Evolutionary conservation across 2,797 vertebrate genomes (phyloP).

Genomic region (Tiaroga cobitis): DNA sequence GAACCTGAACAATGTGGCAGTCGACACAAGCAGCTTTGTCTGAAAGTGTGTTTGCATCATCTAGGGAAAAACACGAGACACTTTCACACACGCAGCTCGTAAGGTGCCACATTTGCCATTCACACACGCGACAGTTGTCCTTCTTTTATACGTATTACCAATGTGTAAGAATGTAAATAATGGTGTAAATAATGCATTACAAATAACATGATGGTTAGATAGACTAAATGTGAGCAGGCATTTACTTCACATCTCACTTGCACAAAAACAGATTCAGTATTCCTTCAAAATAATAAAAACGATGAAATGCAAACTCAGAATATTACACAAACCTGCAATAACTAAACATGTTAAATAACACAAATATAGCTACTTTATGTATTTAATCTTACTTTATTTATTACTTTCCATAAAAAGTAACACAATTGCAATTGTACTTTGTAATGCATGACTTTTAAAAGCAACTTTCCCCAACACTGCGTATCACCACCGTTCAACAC

Average conservation of each 20-base stretch:
- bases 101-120: not conserved
- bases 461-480: not conserved
- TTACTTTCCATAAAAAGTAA: not conserved
- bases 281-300: not conserved
- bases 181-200: not conserved
- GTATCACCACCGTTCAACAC: not conserved
- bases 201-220: not conserved
- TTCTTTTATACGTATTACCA: not conserved
- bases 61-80: not conserved
- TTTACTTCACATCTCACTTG: not conserved
- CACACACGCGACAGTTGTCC: not conserved
- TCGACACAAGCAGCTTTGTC: constrained; percentile 5
- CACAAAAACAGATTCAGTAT: not conserved
- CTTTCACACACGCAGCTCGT: not conserved
- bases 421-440: too few species aligned
- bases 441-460: not conserved
- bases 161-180: too few species aligned
- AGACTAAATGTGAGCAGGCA: not conserved
- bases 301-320: not conserved
- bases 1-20: not conserved
- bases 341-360: too few species aligned
- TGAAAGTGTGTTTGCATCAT: not conserved
- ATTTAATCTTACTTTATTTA: not conserved
- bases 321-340: not conserved
- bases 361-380: not conserved